Evolutionary conservation across 2,797 vertebrate species (phyloP).

Genomic region (Phylloscopus collybita): DNA sequence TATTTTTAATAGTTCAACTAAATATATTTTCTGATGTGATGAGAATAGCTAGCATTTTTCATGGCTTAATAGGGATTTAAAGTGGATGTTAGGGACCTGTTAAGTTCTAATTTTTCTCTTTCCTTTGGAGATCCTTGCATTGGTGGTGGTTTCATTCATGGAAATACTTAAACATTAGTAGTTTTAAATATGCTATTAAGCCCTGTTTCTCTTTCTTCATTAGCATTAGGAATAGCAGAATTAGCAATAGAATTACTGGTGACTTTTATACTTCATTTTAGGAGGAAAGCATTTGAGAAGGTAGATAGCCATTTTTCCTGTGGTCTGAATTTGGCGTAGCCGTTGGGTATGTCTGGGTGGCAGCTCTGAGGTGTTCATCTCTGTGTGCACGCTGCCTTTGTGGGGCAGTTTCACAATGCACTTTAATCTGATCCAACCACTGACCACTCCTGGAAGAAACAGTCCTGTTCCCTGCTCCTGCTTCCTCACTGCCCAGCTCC

Average conservation of each 20-base stretch:
- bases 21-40: neutral
- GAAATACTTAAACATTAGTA: neutral
- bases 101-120: neutral
- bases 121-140: neutral
- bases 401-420: neutral
- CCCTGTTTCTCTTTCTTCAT: neutral
- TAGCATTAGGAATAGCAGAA: neutral
- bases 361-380: neutral
- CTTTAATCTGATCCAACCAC: neutral
- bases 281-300: neutral
- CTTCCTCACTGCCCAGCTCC: neutral
- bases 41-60: neutral
- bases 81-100: neutral
- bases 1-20: neutral
- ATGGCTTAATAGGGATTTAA: neutral
- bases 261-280: neutral
- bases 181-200: neutral
- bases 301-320: fast-evolving
- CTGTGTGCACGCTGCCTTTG: neutral
- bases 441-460: neutral
- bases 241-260: neutral
- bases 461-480: neutral
- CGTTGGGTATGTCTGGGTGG: neutral
- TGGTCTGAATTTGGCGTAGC: neutral
- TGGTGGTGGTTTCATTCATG: neutral